A percentile compares a stretch with the other conserved stretches of the same genome.
Conservation (phyloP, 2,113 vertebrate genomes). For the Lamprologus lemairii region DNA sequence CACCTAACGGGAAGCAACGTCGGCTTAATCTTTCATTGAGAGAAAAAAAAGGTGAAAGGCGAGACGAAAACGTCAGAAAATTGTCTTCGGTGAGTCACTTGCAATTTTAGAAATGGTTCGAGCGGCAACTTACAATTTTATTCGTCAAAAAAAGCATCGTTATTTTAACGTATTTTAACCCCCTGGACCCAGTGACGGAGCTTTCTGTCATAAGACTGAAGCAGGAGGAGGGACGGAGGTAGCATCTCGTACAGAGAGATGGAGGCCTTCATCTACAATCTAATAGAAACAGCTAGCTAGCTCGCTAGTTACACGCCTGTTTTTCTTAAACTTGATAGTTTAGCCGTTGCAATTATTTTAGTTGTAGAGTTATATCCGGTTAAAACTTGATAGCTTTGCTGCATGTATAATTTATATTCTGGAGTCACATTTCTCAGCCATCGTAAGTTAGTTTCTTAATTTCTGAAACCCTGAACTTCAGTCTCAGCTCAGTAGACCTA, state of each 20-base stretch:
- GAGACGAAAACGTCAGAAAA: neutral
- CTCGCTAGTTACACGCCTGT: neutral
- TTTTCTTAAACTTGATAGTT: neutral
- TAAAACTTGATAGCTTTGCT: neutral
- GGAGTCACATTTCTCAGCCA: slow-evolving; percentile 20
- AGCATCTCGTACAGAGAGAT: neutral
- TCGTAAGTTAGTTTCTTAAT: neutral
- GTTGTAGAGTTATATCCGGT: neutral
- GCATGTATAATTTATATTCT: slow-evolving; percentile 35
- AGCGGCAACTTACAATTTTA: accelerated
- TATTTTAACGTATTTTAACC: neutral
- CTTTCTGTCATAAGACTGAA: slow-evolving; percentile 67
- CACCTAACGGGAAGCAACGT: slow-evolving; percentile 59
- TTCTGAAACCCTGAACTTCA: neutral
- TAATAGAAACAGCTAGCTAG: neutral
- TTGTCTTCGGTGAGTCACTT: slow-evolving; percentile 39
- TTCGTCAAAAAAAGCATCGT: neutral
- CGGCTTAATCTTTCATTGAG: slow-evolving; percentile 33
- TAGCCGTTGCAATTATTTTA: accelerated
- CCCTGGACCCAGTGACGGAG: neutral
- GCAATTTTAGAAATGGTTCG: neutral
- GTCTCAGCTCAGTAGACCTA: neutral
- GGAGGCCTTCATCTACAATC: neutral
- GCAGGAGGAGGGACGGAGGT: slow-evolving; percentile 24
- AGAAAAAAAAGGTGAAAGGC: slow-evolving; percentile 13